These are phyloP conservation scores for Ceyx cyanopectus DNA, from an alignment of 2,113 vertebrate genomes.

Conservation along the genomic window DNA sequence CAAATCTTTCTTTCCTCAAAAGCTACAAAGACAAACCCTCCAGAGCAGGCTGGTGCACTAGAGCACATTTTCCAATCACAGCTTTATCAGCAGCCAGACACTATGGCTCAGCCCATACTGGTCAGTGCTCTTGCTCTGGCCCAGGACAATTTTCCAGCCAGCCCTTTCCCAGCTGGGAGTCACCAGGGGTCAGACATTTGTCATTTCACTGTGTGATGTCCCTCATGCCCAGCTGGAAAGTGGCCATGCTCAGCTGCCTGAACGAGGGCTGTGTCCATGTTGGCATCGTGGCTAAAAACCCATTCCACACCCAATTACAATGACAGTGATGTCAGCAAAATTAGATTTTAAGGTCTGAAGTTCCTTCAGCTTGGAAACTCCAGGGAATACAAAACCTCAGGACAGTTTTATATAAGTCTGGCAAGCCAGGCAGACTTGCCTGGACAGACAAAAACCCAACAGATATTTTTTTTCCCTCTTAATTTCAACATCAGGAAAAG, in stretches of 20 bases:
- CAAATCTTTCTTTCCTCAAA: not conserved
- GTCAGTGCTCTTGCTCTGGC: not conserved
- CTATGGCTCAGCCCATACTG: not conserved
- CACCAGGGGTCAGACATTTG: not conserved
- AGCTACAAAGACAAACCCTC: not conserved
- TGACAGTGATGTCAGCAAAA: not conserved
- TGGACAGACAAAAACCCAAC: not conserved
- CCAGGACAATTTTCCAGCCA: not conserved
- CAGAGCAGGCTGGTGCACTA: not conserved
- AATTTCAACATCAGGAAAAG: not conserved
- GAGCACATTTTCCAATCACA: not conserved
- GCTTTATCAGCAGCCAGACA: not conserved
- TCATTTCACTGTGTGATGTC: not conserved
- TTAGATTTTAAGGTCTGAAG: not conserved
- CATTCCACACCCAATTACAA: not conserved
- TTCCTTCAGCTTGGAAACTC: not conserved
- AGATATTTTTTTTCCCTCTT: not conserved
- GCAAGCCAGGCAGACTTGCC: not conserved
- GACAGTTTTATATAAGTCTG: not conserved
- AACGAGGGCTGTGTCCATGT: not conserved
- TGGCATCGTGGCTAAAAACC: not conserved
- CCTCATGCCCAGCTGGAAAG: not conserved
- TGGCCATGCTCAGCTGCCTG: not conserved
- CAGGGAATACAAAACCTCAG: not conserved
- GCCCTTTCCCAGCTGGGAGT: not conserved